Conservation (phyloP, 2,113 vertebrate species). For the Rhynchopsitta pachyrhyncha region DNA sequence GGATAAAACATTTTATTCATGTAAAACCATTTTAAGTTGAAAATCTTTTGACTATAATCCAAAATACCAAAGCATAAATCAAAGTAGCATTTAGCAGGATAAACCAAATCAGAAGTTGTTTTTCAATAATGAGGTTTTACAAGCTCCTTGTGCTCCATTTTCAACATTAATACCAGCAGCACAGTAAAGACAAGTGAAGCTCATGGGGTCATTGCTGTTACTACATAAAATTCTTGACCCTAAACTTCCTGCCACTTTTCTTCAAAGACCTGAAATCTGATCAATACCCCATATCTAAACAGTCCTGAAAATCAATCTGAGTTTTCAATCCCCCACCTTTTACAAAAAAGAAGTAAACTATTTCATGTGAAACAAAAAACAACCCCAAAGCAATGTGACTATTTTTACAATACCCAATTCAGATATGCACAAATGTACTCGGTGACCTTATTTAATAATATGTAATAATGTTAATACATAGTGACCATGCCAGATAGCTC, state of each 20-base stretch:
- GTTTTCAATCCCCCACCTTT: conserved; percentile 33
- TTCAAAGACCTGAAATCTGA: conserved; percentile 51
- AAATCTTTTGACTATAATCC: conserved; percentile 53
- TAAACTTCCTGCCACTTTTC: conserved; percentile 47
- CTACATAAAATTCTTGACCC: conserved; percentile 32
- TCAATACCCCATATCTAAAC: conserved; percentile 63
- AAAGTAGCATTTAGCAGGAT: conserved; percentile 58
- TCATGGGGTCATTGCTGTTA: conserved; percentile 4
- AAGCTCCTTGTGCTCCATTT: conserved; percentile 12
- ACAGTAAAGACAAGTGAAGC: conserved; percentile 53
- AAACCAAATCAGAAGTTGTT: conserved; percentile 61
- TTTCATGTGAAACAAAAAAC: conserved; percentile 29
- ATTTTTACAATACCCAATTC: not conserved
- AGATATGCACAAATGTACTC: not conserved
- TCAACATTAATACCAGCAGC: conserved; percentile 8
- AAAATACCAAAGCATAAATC: conserved; percentile 72
- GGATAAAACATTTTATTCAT: conserved; percentile 44
- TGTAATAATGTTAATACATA: not conserved
- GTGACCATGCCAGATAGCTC: not conserved
- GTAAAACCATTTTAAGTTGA: conserved; percentile 56
- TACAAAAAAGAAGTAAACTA: conserved; percentile 15
- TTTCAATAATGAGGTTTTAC: conserved; percentile 68
- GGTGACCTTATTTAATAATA: conserved; percentile 13
- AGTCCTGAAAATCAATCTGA: conserved; percentile 64
- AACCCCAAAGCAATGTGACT: conserved; percentile 22